A percentile compares a stretch with the other conserved stretches of the same genome.
Evolutionary conservation across 2,113 vertebrate genomes (phyloP).

Genomic region (Sinocyclocheilus anshuiensis): DNA sequence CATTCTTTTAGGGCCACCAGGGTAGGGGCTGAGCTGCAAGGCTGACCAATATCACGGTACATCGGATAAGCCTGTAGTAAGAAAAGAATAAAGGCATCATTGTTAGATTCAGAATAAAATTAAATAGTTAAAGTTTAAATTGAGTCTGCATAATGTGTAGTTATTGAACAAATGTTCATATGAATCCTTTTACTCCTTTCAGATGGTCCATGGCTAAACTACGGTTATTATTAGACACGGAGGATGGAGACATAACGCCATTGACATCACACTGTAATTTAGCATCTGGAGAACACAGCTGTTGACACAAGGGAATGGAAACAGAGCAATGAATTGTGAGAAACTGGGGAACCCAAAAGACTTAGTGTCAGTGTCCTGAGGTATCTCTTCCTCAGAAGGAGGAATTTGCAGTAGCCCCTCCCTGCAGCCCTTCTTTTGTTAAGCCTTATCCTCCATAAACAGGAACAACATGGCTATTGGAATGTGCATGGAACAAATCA

Average conservation of each 20-base stretch:
- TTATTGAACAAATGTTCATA: neutral
- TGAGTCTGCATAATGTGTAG: neutral
- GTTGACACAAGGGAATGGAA: slow-evolving; percentile 56
- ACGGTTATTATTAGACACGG: slow-evolving; percentile 71
- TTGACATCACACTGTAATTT: slow-evolving; percentile 70
- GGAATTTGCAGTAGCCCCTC: slow-evolving; percentile 45
- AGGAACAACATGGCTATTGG: slow-evolving; percentile 59
- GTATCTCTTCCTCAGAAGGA: slow-evolving; percentile 50
- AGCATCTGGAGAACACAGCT: slow-evolving; percentile 73
- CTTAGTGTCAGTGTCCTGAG: slow-evolving; percentile 55
- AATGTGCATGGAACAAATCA: slow-evolving; percentile 61
- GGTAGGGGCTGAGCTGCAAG: slow-evolving; percentile 50
- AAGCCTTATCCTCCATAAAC: slow-evolving; percentile 62
- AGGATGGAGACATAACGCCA: slow-evolving; percentile 59
- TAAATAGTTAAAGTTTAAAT: neutral
- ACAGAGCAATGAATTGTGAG: slow-evolving; percentile 48
- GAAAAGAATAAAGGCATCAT: slow-evolving; percentile 42
- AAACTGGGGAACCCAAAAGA: slow-evolving; percentile 48
- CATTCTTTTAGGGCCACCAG: slow-evolving; percentile 65
- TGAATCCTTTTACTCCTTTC: neutral
- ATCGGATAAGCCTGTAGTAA: slow-evolving; percentile 85
- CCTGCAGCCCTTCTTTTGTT: slow-evolving; percentile 53
- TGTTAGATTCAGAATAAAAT: slow-evolving; percentile 5
- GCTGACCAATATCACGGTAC: slow-evolving; percentile 80
- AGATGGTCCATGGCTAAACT: slow-evolving; percentile 58